Base-by-base conservation (phyloP, 53 echinoderm and acorn worm genomes). In the Luidia sarsii region DNA sequence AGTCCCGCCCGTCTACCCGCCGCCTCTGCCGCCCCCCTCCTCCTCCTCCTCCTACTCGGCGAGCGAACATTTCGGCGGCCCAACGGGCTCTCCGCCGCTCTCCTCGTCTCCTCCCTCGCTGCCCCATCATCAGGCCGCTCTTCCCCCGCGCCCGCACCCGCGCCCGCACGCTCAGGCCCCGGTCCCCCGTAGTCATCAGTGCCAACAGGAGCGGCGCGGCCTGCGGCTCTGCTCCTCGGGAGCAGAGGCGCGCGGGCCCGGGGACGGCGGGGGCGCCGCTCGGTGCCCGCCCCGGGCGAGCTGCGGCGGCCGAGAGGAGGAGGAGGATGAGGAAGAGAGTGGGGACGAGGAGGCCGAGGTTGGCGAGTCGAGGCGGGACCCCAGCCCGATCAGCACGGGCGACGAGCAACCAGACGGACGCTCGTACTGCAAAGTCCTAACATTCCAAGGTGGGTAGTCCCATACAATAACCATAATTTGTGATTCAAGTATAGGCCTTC, bases 361-460 rank as follows among this genome's bases (percentile, higher is more conserved):
- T 2, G 71, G 55, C 1, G 25, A 39, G 14, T 16, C 60, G 31
- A 77, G 77, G 77, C 77, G 77, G 15, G 60, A 39, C 2, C 45
- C 61, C 16, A 77, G 60, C 46, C 77, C 77, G 9, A 46, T 60
- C 16, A 60, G 45, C 48, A 77, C 77, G 33, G 46, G 60, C 30
- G 61, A 48, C 36, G 77, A 77, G 8, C 60, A n/a, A 8, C 15
- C 25, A 0, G 60, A 62, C 24, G 20, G 30, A 16, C 77, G 31
- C 2, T 77, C 77, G 29, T 59, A 57, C 61, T 77, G 77, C 48
- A 77, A 38, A 33, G 77, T 77, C 15, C 46, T 77, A 18, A 77
- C 77, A 34, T 77, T 77, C 33, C 33, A 77, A 61, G 77, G 77
- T 77, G 45, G 3, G 77, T 50, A n/a, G n/a, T 23, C 28, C 28